A percentile compares a stretch with the other conserved stretches of the same genome.
These are phyloP conservation scores for Carcharodon carcharias DNA, from an alignment of 2,797 vertebrate species.

Conservation along the genomic window DNA sequence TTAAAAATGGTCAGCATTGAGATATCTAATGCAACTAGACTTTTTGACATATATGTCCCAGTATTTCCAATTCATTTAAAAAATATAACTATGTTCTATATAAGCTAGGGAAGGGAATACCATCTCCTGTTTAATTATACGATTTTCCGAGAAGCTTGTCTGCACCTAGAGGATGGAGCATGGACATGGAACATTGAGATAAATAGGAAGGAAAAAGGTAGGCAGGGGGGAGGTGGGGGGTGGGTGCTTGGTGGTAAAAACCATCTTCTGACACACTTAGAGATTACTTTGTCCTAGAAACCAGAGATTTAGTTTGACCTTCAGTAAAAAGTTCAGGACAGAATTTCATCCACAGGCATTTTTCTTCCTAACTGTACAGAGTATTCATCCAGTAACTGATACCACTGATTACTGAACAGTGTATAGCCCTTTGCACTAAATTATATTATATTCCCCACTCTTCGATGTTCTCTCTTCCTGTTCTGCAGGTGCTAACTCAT, in stretches of 20 bases:
- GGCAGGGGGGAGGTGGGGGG: background rate
- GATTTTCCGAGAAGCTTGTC: background rate
- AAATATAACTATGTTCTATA: background rate
- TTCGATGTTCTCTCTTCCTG: background rate
- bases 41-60: background rate
- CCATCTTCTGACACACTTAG: background rate
- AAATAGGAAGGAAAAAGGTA: background rate
- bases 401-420: background rate
- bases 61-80: background rate
- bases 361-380: background rate
- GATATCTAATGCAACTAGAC: background rate
- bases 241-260: background rate
- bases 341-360: background rate
- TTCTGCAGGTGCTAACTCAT: background rate
- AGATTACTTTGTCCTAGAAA: background rate
- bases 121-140: background rate
- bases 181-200: background rate
- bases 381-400: background rate
- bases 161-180: background rate
- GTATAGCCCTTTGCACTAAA: background rate
- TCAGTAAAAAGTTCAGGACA: slow-evolving; percentile 3
- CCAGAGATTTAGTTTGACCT: slow-evolving; percentile 16
- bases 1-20: no score
- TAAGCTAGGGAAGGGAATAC: background rate
- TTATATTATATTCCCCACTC: background rate